Evolutionary conservation across 30 jellyfish, hydroid and myxozoan species (phyloP), one percentile per base, ranked within the genome.

Genomic region (Turritopsis dohrnii): DNA sequence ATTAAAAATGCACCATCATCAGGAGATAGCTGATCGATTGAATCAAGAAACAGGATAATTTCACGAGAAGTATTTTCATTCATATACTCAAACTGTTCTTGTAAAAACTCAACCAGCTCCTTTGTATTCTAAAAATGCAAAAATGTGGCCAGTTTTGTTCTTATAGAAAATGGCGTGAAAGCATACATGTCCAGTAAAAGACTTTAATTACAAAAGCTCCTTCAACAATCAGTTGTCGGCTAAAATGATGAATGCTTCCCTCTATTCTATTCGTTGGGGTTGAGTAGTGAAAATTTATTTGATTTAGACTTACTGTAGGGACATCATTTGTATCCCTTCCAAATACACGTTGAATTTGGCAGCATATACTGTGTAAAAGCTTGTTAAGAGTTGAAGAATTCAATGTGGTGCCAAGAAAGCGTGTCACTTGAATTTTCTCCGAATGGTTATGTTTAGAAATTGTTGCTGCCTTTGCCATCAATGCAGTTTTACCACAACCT

Each of bases 401-500:
- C 21, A 89, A 82, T 0, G 97, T 90, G 1, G 95, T 85, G 26
- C 97, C 97, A 29, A 85, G 82, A 71, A 90, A 90, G 52, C 97
- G 77, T 71, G 86, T 60, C 8, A 90, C 80, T 72, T 85, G 22
- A 18, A 88, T 85, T 26, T 30, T 65, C 65, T 83, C 85, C 7
- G 89, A 88, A 80, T 75, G 66, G 18, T 52, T 22, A 19, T 82
- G 85, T 71, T 85, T 86, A 20, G 94, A 54, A 65, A 52, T 73
- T 79, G 79, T 81, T 21, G 94, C 95, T 16, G 95, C 95, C 21
- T 76, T 90, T 19, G 97, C 95, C 95, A 90, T 85, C 1, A 85
- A 66, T n/a, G 97, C 86, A 21, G 97, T 85, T 72, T 85, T 85
- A 17, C 97, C 97, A 72, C 95, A 85, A 19, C 97, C 60, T 41